Evolutionary conservation across 2,888 invertebrate genomes (phyloP).

Genomic region (Drosophila barbarae): DNA sequence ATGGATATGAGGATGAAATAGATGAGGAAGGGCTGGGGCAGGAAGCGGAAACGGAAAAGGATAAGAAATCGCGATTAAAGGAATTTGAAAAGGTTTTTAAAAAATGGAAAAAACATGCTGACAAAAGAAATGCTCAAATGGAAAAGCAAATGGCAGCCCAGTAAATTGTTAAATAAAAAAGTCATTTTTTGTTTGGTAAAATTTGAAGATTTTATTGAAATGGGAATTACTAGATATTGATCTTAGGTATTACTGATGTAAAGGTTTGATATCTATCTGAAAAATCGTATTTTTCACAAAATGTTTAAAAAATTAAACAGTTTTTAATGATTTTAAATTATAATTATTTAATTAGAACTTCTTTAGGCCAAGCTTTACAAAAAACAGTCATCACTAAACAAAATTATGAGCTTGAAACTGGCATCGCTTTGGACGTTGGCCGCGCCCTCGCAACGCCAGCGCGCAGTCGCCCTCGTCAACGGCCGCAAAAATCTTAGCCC

Average conservation of each 20-base stretch:
- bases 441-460: constrained; percentile 65
- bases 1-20: constrained; percentile 9
- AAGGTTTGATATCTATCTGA: too few relatives aligned
- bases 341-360: neutral
- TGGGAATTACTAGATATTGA: neutral
- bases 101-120: neutral
- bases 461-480: constrained; percentile 52
- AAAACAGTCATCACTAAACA: neutral
- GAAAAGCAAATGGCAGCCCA: neutral
- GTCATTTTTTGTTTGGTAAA: neutral
- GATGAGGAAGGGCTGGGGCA: neutral
- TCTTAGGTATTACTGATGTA: neutral
- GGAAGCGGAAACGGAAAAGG: neutral
- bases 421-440: constrained; percentile 33
- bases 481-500: constrained; percentile 40
- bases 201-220: neutral
- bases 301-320: too few relatives aligned
- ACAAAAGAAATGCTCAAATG: neutral
- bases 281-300: too few relatives aligned
- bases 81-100: constrained; percentile 6
- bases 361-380: neutral
- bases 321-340: neutral
- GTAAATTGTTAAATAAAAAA: neutral
- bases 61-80: neutral
- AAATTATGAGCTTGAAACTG: neutral